Evolutionary conservation across 2,888 invertebrate species (phyloP), one percentile per base, ranked within the genome.

Genomic region (Schizaphis graminum): DNA sequence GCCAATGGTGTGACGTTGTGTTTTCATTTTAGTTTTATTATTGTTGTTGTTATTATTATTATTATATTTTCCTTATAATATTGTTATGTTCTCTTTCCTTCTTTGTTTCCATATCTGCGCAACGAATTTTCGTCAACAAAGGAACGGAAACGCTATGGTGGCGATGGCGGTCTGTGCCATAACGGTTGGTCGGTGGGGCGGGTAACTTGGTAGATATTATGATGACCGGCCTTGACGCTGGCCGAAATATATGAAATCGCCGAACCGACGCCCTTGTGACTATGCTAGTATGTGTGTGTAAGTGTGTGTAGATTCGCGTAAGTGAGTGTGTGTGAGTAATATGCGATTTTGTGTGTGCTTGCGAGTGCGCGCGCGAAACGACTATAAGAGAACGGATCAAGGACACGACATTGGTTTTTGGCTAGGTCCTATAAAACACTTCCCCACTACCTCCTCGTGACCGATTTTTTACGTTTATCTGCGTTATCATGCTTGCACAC

Each of bases 191-290:
- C 88, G 92, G 88, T 67, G 92, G 92, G 92, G 92, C 89, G 85
- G 85, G 28, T 56, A 53, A 91, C 84, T 91, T 44, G 44, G 84
- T 77, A 8, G 67, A 41, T 93, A 89, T 47, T 89, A 61, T 44
- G 86, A 91, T 94, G 94, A 94, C 94, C 94, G 94, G 90, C 94
- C 94, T 94, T 94, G 94, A 94, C 94, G 94, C 86, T 94, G 86
- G 94, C 94, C 94, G 90, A 94, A 94, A 91, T 94, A 56, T 94
- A 93, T 89, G 91, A 94, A 94, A 94, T 91, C 90, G 94, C 67
- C 67, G 91, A 91, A 94, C 94, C 57, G 90, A 94, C 90, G 94
- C 90, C 94, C 94, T 94, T 94, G 94, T 92, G 35, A 26, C 49
- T 24, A 47, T 61, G n/a, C 44, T 28, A 13, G 44, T 44, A 57